Base-by-base conservation (phyloP, 2,888 invertebrate genomes). In the Anarsia innoxiella region DNA sequence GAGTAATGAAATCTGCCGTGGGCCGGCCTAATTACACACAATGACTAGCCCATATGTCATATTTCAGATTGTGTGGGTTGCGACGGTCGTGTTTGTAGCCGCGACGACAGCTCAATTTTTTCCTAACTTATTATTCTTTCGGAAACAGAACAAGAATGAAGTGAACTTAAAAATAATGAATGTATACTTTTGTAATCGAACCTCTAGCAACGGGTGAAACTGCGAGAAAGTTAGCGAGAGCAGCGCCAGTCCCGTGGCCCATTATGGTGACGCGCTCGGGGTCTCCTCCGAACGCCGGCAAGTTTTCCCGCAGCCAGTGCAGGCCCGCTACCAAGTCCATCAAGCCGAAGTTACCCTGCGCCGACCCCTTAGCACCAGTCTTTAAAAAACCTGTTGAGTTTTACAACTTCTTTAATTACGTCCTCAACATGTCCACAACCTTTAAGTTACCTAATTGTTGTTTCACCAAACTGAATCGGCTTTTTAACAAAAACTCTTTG, bases 211-310 rank as follows among this genome's bases (percentile, higher is more conserved):
- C 95, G 12, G 98, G 97, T 23, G 99, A 97, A 23, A 98, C 93
- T 51, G 97, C 93, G 40, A 99, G 91, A 63, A 98, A 93, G 85
- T 99, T 98, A 52, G 97, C 97, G 34, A 98, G 88, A 1, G 97
- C 96, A 6, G 98, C 99, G 3, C 99, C 99, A 15, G 96, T 95
- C 15, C 97, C 96, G 71, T 99, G 97, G 2, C 99, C 98, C 88
- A 99, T 91, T 45, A 99, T 84, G 0, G 97, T 97, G 43, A 99
- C 93, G 49, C 93, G 89, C 67, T 94, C 91, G 3, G 96, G 93
- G 84, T 99, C 96, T 11, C 99, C 99, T 12, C 97, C 97, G 69
- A 99, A 99, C 1, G 94, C 93, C 2, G 93, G 94, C 41, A 99
- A 88, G 79, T 99, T 98, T 72, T 96, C 96, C 59, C 94, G 89